Evolutionary conservation across 2,888 invertebrate species (phyloP).

Genomic region (Andrena chrysosceles): DNA sequence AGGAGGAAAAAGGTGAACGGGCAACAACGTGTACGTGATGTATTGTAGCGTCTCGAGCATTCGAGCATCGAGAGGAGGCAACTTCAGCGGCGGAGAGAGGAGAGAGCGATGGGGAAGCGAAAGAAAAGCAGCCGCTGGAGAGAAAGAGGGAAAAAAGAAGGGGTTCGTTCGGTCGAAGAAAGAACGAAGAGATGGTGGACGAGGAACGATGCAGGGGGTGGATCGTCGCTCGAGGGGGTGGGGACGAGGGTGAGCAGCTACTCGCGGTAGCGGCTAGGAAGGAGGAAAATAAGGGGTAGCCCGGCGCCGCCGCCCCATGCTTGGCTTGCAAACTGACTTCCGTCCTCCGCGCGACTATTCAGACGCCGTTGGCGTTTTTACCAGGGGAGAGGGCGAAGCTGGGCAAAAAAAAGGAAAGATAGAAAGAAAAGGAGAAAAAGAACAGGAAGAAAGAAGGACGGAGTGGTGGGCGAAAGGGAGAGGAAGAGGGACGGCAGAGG

Average conservation of each 20-base stretch:
- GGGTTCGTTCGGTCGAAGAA: conserved; percentile 51
- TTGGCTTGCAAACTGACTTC: conserved; percentile 85
- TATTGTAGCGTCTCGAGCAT: conserved; percentile 78
- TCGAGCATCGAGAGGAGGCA: conserved; percentile 73
- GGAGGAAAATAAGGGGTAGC: conserved; percentile 82
- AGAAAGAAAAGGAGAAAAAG: conserved; percentile 50
- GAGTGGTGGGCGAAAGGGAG: conserved; percentile 64
- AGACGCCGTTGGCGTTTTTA: conserved; percentile 80
- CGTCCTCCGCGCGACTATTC: conserved; percentile 83
- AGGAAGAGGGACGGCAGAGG: conserved; percentile 33
- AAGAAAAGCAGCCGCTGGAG: conserved; percentile 47
- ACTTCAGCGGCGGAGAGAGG: conserved; percentile 52
- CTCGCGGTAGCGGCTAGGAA: conserved; percentile 69
- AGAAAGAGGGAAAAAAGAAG: conserved; percentile 55
- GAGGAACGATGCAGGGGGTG: conserved; percentile 5
- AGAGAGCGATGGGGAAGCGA: conserved; percentile 58
- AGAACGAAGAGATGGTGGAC: conserved; percentile 54
- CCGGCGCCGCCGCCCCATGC: conserved; percentile 83
- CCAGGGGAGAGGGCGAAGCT: conserved; percentile 65
- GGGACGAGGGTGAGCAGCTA: conserved; percentile 63
- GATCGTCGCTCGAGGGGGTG: conserved; percentile 40
- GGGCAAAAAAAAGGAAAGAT: conserved; percentile 27
- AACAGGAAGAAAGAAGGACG: conserved; percentile 30
- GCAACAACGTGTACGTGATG: conserved; percentile 79
- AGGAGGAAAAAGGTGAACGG: conserved; percentile 60